Percentiles rank a stretch among this genome's conserved stretches.
Evolutionary conservation across 2,113 vertebrate species (phyloP).

Genomic region (Tetrax tetrax): DNA sequence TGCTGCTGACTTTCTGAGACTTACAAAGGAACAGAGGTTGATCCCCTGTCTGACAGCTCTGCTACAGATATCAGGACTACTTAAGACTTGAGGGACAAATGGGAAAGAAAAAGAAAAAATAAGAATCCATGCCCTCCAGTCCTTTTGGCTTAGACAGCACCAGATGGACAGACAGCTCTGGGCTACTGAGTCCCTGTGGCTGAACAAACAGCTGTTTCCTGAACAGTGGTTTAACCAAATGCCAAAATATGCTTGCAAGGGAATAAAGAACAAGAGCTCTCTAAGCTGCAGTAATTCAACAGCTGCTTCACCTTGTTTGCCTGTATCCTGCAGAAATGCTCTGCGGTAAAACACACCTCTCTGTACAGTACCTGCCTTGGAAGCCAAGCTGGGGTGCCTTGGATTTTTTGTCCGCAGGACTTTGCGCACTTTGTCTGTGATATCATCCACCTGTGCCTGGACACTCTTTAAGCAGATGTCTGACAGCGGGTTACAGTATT

Average conservation of each 20-base stretch:
- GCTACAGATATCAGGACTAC: neutral
- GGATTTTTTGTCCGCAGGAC: slow-evolving; percentile 84
- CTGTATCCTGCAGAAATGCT: neutral
- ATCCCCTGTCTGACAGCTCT: neutral
- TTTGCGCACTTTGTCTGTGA: slow-evolving; percentile 88
- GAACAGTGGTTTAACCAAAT: neutral
- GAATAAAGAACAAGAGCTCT: neutral
- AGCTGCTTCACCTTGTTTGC: neutral
- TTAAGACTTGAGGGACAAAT: neutral
- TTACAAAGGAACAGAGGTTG: neutral
- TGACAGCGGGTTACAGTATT: slow-evolving; percentile 94
- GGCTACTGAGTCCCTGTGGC: neutral
- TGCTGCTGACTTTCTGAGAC: neutral
- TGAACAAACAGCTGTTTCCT: neutral
- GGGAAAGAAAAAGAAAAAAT: neutral
- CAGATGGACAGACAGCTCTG: neutral
- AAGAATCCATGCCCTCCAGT: neutral
- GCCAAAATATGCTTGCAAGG: neutral
- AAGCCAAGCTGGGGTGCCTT: slow-evolving; percentile 87
- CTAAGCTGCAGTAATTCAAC: neutral
- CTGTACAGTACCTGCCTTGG: slow-evolving; percentile 77
- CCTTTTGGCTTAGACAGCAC: neutral
- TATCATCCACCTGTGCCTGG: slow-evolving; percentile 86
- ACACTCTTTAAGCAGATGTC: slow-evolving; percentile 86
- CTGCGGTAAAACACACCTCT: neutral